Conservation (phyloP, 2,888 invertebrate species). For the Oligia strigilis region DNA sequence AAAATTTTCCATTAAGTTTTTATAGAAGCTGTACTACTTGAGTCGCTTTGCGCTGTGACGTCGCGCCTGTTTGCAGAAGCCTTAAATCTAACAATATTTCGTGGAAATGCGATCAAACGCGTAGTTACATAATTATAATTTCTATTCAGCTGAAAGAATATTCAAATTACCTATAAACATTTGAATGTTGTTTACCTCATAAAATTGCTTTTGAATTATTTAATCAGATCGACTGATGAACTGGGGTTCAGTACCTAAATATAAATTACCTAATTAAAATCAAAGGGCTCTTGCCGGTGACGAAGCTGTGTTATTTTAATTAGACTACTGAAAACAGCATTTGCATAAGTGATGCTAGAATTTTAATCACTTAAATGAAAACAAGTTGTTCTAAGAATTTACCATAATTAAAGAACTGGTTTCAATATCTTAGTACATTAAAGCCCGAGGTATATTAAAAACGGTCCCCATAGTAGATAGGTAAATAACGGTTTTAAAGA, state of each 20-base stretch:
- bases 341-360: neutral
- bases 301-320: neutral
- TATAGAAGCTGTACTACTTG: neutral
- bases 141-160: neutral
- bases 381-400: too few species aligned
- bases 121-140: neutral
- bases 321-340: neutral
- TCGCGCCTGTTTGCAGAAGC: neutral
- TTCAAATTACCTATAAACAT: slow-evolving; percentile 8
- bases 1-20: too few species aligned
- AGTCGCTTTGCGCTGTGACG: neutral
- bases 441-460: too few species aligned
- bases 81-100: neutral
- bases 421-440: too few species aligned
- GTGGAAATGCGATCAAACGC: neutral
- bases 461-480: too few species aligned
- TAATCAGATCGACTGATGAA: slow-evolving; percentile 10
- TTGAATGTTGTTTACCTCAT: slow-evolving; percentile 37
- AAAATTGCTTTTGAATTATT: slow-evolving; percentile 15
- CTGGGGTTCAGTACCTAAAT: slow-evolving; percentile 11
- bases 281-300: neutral
- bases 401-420: too few species aligned
- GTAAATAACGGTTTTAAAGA: neutral
- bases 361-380: too few species aligned
- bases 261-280: slow-evolving; percentile 27